phyloP scores from a whole-genome alignment of 1,140 invertebrate species.

The Prorops nasuta region DNA sequence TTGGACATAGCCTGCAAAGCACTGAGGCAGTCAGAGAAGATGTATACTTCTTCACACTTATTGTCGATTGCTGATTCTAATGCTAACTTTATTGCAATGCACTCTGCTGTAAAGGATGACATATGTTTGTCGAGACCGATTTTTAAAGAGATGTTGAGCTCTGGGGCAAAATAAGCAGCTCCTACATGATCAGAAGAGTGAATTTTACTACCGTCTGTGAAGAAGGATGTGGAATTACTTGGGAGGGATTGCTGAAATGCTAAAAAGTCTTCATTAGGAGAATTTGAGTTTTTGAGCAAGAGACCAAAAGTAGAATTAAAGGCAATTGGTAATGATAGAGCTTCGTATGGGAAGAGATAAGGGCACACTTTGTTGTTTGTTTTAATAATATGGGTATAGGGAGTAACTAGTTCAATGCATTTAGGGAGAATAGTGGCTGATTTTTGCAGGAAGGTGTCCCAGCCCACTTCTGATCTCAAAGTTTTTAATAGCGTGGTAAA shows the following conservation, averaged over 20 bases:
- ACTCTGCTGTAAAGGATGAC: constrained; percentile 7
- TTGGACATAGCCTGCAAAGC: not conserved
- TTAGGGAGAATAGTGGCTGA: no score
- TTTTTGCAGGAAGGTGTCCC: no score
- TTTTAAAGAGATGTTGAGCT: not conserved
- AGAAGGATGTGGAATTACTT: not conserved
- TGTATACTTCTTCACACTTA: not conserved
- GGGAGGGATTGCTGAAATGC: not conserved
- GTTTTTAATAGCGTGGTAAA: no score
- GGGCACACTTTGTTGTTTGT: not conserved
- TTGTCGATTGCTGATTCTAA: not conserved
- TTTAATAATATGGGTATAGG: not conserved
- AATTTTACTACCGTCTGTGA: constrained; percentile 6
- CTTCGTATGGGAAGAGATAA: not conserved
- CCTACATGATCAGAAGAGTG: not conserved
- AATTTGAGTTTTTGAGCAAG: not conserved
- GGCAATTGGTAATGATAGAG: not conserved
- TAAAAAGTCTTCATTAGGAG: not conserved
- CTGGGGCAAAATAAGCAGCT: not conserved
- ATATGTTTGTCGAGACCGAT: not conserved
- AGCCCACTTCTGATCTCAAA: no score
- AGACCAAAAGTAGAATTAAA: not conserved
- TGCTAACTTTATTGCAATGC: not conserved
- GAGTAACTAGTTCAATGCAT: not conserved
- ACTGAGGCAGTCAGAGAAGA: constrained; percentile 4